Base-by-base conservation (phyloP, 2,888 invertebrate species). In the Phymatocera aterrima region DNA sequence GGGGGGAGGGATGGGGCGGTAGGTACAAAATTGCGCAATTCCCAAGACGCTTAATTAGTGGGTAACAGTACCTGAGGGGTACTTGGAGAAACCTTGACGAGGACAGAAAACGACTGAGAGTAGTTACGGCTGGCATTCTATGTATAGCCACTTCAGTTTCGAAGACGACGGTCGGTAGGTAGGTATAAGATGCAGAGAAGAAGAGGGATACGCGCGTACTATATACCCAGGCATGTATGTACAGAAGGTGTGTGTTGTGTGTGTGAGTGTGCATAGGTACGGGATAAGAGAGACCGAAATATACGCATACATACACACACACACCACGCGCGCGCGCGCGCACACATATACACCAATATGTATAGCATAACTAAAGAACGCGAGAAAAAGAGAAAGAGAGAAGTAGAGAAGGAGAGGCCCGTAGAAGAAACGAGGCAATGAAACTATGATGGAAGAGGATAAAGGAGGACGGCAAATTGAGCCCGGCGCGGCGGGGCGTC, bases 41-140 rank as follows among this genome's bases (percentile, higher is more conserved):
- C 75, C 75, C 75, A 57, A 57, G 54, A 54, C 75, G 75, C 57
- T 75, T 57, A 75, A 75, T 75, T 75, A 75, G 57, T 57, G 54
- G 60, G 54, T 75, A 75, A 75, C 75, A 57, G 75, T 75, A 75
- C 57, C 75, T 60, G 75, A 75, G 75, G 43, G 34, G 31, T 57
- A 54, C 28, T 37, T 57, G 57, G 57, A 15, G 6, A 34, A 12
- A 57, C 31, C 51, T 48, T 72, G 31, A 72, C 72, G 57, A 75
- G 57, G 75, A 75, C 40, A 21, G 12, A 54, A 34, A 28, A 60
- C 75, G 40, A 12, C 68, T 40, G 68, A n/a, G 68, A n/a, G n/a
- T n/a, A n/a, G n/a, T n/a, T n/a, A n/a, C n/a, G n/a, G n/a, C n/a
- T n/a, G n/a, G n/a, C n/a, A n/a, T 68, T 72, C 72, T 51, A 34